Conservation (phyloP, 2,797 vertebrate genomes). For the Hydrolagus colliei region DNA sequence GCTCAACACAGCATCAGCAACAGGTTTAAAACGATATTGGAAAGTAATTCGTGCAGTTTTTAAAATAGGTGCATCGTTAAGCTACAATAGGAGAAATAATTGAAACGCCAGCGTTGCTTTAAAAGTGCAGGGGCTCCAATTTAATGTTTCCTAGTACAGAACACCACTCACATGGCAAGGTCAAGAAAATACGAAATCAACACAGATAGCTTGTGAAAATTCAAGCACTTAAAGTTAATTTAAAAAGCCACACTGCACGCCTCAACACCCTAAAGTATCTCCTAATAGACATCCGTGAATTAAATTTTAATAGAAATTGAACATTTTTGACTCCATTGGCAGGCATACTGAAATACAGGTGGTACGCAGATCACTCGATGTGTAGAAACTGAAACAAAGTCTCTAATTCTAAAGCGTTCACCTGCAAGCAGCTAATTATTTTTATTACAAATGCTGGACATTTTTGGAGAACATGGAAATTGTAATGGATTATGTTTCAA, state of each 20-base stretch:
- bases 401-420: not conserved
- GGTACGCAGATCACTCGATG: not conserved
- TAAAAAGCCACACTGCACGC: conserved; percentile 27
- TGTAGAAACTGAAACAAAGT: not conserved
- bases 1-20: conserved; percentile 3
- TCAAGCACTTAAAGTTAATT: conserved; percentile 25
- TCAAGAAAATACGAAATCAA: conserved; percentile 24
- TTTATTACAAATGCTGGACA: not conserved
- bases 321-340: not conserved
- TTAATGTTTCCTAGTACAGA: not conserved
- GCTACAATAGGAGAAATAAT: conserved; percentile 9
- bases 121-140: too few relatives aligned
- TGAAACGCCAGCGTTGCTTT: not conserved
- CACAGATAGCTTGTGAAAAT: conserved; percentile 24
- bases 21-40: conserved; percentile 18
- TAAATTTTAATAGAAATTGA: conserved; percentile 28
- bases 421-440: not conserved
- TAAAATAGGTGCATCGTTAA: conserved; percentile 22
- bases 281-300: conserved; percentile 18
- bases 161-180: conserved; percentile 14
- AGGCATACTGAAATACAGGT: conserved; percentile 7
- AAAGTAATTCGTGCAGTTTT: conserved; percentile 19
- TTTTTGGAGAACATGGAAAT: not conserved
- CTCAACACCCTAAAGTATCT: conserved; percentile 15
- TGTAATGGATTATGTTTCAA: not conserved